phyloP scores from a whole-genome alignment of 35 echinoderm and acorn worm genomes.

The Apostichopus japonicus region DNA sequence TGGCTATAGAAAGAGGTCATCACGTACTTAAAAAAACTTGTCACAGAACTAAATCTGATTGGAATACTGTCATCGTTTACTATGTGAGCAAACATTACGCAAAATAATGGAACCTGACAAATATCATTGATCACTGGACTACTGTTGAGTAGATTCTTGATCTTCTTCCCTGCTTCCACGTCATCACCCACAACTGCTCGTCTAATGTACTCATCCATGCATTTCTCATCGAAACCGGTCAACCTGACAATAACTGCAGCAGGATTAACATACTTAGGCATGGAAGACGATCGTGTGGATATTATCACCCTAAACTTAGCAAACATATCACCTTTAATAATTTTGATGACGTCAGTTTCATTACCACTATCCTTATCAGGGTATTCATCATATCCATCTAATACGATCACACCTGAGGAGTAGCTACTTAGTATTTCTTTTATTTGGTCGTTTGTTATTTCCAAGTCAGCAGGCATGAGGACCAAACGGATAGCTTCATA shows the following conservation, averaged over 20 bases:
- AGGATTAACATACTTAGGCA: neutral
- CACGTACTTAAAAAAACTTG: neutral
- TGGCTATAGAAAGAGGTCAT: neutral
- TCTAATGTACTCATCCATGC: neutral
- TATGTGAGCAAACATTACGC: slow-evolving; percentile 24
- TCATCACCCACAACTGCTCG: neutral
- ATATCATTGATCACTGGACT: neutral
- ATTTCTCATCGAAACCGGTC: neutral
- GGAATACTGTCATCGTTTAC: too few relatives aligned
- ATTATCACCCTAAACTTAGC: neutral
- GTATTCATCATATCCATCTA: slow-evolving; percentile 37
- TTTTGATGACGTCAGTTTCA: neutral
- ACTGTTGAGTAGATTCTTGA: neutral
- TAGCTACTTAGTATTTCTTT: neutral
- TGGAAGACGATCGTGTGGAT: neutral
- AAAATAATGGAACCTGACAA: slow-evolving; percentile 25
- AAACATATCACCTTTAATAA: slow-evolving; percentile 22
- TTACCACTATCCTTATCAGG: neutral
- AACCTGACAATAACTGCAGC: neutral
- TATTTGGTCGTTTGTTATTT: neutral
- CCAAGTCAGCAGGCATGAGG: neutral
- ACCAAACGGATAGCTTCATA: neutral
- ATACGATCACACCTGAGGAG: neutral
- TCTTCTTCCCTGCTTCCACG: neutral
- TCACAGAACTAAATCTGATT: neutral